Evolutionary conservation across 2,888 invertebrate genomes (phyloP).

Genomic region (Ormyrus thymus): DNA sequence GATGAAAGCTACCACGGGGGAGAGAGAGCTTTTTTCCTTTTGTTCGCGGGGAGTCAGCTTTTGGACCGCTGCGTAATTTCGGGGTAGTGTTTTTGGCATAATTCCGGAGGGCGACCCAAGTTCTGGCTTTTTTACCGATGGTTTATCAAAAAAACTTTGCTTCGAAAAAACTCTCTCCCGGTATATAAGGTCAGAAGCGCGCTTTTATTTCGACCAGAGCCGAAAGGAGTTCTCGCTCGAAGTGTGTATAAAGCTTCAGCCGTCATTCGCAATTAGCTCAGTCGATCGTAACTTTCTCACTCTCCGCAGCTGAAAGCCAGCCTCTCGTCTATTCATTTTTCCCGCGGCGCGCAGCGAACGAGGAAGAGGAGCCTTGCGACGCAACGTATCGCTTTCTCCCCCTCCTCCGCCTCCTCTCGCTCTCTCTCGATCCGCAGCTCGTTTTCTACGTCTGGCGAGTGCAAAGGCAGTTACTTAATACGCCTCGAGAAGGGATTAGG

Average conservation of each 20-base stretch:
- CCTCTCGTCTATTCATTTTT: background rate
- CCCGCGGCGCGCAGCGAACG: background rate
- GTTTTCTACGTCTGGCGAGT: background rate
- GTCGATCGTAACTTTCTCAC: background rate
- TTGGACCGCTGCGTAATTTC: too few relatives aligned
- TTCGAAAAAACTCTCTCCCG: too few relatives aligned
- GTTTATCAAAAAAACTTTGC: too few relatives aligned
- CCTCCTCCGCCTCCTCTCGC: too few relatives aligned
- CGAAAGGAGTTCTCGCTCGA: background rate
- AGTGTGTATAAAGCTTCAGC: background rate
- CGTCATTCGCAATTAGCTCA: background rate
- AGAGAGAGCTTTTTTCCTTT: too few relatives aligned
- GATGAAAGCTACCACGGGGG: too few relatives aligned
- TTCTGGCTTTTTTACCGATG: too few relatives aligned
- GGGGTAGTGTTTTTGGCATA: too few relatives aligned
- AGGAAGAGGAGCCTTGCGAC: background rate
- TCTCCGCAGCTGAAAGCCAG: background rate
- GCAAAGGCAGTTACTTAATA: conserved; percentile 70
- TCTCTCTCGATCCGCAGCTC: background rate
- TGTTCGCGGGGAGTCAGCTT: too few relatives aligned
- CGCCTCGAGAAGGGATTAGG: conserved; percentile 68
- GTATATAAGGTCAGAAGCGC: too few relatives aligned
- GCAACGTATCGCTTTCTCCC: conserved; percentile 24
- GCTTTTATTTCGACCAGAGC: too few relatives aligned
- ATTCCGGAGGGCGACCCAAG: too few relatives aligned